These are phyloP conservation scores for Drosophila macrospina DNA, from an alignment of 2,888 invertebrate species.

Conservation along the genomic window DNA sequence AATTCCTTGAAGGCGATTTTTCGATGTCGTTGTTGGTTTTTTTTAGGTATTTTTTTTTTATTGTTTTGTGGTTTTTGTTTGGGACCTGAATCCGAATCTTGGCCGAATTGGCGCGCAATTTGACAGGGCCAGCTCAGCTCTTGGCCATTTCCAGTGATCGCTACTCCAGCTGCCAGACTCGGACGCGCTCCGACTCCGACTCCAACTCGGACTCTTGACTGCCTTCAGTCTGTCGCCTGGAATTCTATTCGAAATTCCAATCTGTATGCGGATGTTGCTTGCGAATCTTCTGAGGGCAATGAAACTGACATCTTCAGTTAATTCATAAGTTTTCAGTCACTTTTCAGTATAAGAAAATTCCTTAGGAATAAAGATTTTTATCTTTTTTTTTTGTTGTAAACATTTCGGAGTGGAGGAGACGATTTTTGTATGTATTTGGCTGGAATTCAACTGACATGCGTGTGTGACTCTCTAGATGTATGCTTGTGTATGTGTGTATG, in stretches of 20 bases:
- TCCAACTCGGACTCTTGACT: no score
- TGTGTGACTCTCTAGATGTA: constrained; percentile 1
- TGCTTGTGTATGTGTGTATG: constrained; percentile 10
- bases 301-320: constrained; percentile 10
- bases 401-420: constrained; percentile 1
- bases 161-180: constrained; percentile 42
- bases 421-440: constrained; percentile 22
- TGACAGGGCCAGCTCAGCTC: constrained; percentile 45
- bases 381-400: background rate
- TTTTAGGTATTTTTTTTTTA: constrained; percentile 1
- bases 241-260: constrained; percentile 66
- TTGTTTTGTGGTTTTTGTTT: constrained; percentile 17
- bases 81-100: constrained; percentile 47
- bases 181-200: no score
- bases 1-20: constrained; percentile 79
- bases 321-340: constrained; percentile 18
- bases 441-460: constrained; percentile 28
- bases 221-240: constrained; percentile 20
- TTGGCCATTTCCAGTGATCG: constrained; percentile 34
- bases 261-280: constrained; percentile 13
- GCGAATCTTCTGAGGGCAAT: background rate
- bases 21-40: constrained; percentile 35
- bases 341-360: constrained; percentile 4
- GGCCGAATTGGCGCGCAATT: constrained; percentile 82
- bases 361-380: background rate